phyloP scores from a whole-genome alignment of 2,113 vertebrate genomes.

The Xiphias gladius region DNA sequence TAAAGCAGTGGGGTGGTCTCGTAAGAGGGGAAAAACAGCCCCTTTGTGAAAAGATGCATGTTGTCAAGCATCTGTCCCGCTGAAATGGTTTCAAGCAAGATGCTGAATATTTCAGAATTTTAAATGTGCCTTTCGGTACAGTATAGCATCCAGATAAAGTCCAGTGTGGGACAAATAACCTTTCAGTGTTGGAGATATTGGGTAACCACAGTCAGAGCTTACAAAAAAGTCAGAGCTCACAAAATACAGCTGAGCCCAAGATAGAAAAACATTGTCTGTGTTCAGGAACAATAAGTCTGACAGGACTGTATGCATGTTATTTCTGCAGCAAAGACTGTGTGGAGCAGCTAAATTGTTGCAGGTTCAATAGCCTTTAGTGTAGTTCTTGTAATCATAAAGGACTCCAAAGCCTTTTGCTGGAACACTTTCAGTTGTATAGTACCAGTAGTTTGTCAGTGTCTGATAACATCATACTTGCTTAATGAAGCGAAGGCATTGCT shows the following conservation, averaged over 20 bases:
- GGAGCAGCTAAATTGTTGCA: background rate
- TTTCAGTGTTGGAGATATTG: background rate
- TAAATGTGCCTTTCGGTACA: slow-evolving; percentile 4
- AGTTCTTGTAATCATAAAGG: background rate
- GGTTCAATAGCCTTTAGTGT: slow-evolving; percentile 1
- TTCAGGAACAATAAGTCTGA: slow-evolving; percentile 16
- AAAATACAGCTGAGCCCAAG: background rate
- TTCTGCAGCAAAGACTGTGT: background rate
- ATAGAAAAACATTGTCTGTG: slow-evolving; percentile 20
- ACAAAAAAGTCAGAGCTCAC: background rate
- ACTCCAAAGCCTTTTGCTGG: slow-evolving; percentile 5
- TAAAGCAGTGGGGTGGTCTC: background rate
- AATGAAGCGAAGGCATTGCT: slow-evolving; percentile 31
- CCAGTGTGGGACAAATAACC: background rate
- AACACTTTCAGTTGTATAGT: background rate
- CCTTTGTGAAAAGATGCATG: background rate
- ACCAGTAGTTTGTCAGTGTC: slow-evolving; percentile 34
- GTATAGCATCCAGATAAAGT: background rate
- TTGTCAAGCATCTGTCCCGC: background rate
- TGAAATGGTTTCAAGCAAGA: background rate
- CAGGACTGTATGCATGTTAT: background rate
- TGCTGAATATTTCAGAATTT: background rate
- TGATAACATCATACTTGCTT: slow-evolving; percentile 17
- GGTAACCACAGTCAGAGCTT: background rate
- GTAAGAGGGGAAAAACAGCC: background rate